Evolutionary conservation across 2,888 invertebrate species (phyloP), one percentile per base, ranked within the genome.

Genomic region (Epirrhoe alternata): DNA sequence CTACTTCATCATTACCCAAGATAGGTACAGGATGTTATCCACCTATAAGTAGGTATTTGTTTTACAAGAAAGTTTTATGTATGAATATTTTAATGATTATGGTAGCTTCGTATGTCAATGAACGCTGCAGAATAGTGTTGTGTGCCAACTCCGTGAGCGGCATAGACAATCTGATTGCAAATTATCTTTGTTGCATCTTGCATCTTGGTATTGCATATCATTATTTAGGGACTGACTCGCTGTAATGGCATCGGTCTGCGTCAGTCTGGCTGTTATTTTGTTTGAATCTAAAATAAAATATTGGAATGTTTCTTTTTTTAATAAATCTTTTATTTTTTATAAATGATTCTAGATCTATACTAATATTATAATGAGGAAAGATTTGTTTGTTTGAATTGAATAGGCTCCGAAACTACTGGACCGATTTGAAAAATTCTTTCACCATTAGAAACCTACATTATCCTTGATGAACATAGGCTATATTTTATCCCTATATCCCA

Each of bases 81-180:
- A 14, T 4, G 31, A 47, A 56, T 45, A 45, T 30, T 55, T 45
- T n/a, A 49, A 30, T 58, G 35, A 3, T 2, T 60, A 42, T 45
- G 33, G 6, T 50, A 35, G 7, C 45, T 38, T 47, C 56, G 52
- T 52, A 70, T 59, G 62, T 72, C 68, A 66, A 64, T 62, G 64
- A 51, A 66, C 64, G 69, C 64, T 49, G 61, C 60, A 66, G 69
- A 72, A 71, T 71, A 72, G 72, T 70, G 58, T 64, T 64, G 68
- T 65, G 68, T 74, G 74, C 68, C 70, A 72, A 72, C 67, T 71
- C 62, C 72, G 76, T 77, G 78, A 73, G 69, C 50, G 63, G 79
- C 75, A 76, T 80, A 74, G 72, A 65, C 72, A 69, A 71, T 67
- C 24, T 51, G 61, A 42, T 64, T 69, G 66, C 69, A 66, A 65